Percentiles rank a stretch among this genome's conserved stretches.
These are phyloP conservation scores for Sterrhoptilus dennistouni DNA, from an alignment of 2,113 vertebrate genomes.

Conservation along the genomic window DNA sequence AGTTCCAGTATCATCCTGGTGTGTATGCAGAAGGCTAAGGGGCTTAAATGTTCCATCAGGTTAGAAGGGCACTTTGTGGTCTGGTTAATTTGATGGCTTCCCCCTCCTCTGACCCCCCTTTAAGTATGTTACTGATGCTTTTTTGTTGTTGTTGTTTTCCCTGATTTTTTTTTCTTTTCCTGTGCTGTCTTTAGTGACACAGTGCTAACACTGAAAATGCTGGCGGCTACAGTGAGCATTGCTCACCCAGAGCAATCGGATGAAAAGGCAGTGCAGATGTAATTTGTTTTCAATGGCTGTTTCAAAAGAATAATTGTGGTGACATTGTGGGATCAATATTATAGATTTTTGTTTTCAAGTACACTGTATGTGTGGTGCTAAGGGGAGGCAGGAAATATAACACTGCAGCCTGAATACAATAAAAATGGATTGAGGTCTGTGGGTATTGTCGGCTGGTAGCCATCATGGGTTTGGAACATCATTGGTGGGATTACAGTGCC, in stretches of 20 bases:
- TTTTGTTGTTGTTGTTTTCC: background rate
- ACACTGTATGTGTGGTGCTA: constrained; percentile 98
- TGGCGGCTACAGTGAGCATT: constrained; percentile 88
- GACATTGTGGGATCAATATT: constrained; percentile 98
- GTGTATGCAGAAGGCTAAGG: background rate
- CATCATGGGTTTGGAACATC: constrained; percentile 88
- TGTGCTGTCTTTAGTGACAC: constrained; percentile 81
- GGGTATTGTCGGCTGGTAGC: constrained; percentile 92
- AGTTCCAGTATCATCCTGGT: background rate
- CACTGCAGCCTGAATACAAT: constrained; percentile 95
- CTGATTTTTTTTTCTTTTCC: background rate
- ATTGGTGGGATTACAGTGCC: constrained; percentile 89
- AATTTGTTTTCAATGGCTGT: constrained; percentile 99
- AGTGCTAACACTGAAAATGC: constrained; percentile 80
- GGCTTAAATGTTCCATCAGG: background rate
- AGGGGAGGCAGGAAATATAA: constrained; percentile 97
- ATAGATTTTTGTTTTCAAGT: constrained; percentile 99
- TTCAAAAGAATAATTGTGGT: constrained; percentile 99
- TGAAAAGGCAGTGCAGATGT: constrained; percentile 99
- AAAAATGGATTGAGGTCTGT: constrained; percentile 98
- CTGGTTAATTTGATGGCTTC: constrained; percentile 55
- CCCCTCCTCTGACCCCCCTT: background rate
- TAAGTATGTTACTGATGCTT: constrained; percentile 27
- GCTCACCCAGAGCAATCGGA: constrained; percentile 96
- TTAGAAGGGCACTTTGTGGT: background rate